These are phyloP conservation scores for Eudyptes chrysolophus DNA, from an alignment of 2,113 vertebrate species.

Conservation along the genomic window DNA sequence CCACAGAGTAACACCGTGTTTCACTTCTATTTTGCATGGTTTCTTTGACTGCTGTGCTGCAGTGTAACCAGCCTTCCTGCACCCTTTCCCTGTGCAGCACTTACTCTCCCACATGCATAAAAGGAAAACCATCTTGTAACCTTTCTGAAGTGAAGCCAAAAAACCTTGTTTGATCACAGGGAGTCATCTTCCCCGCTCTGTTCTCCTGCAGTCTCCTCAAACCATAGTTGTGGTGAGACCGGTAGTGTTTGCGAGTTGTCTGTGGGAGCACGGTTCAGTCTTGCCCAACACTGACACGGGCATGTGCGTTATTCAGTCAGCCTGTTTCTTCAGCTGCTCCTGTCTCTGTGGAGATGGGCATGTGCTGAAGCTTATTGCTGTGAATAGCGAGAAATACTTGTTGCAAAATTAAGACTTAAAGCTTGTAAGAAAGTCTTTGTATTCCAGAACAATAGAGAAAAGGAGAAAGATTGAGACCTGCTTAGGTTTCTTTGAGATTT, in stretches of 20 bases:
- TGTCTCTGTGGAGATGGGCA: neutral
- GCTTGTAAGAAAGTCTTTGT: neutral
- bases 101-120: neutral
- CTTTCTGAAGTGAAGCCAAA: neutral
- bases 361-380: neutral
- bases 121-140: neutral
- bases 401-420: neutral
- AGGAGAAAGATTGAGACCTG: neutral
- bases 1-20: accelerated
- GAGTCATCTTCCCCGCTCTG: accelerated
- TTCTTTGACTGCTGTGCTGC: neutral
- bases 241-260: accelerated
- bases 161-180: neutral
- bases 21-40: neutral
- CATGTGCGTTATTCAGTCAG: accelerated
- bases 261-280: neutral
- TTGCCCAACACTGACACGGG: accelerated
- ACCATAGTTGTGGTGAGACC: neutral
- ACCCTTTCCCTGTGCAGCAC: neutral
- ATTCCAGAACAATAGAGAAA: neutral
- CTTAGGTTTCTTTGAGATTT: neutral
- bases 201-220: neutral
- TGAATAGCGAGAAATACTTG: accelerated
- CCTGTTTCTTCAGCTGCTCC: neutral
- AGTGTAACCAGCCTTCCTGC: neutral